Evolutionary conservation across 2,113 vertebrate species (phyloP).

Genomic region (Trogon surrucura): DNA sequence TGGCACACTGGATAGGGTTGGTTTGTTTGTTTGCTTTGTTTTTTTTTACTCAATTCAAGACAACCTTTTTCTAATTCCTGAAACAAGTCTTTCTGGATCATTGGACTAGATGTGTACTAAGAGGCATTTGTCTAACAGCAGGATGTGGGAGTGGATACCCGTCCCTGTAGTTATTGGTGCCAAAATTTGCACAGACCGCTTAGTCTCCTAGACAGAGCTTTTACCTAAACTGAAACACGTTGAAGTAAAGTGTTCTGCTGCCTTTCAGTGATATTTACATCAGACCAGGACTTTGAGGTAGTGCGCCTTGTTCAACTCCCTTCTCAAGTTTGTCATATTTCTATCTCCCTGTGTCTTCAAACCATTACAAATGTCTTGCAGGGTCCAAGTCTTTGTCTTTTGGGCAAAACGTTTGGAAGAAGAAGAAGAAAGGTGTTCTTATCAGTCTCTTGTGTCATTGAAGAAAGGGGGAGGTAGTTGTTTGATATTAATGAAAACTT

Average conservation of each 20-base stretch:
- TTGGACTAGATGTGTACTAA: fast-evolving
- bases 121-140: not conserved
- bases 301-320: not conserved
- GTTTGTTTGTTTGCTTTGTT: too few species aligned
- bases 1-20: too few species aligned
- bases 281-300: not conserved
- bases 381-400: not conserved
- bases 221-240: not conserved
- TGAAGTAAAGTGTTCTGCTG: not conserved
- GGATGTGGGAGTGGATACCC: not conserved
- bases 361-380: not conserved
- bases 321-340: not conserved
- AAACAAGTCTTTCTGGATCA: not conserved
- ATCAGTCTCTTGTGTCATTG: not conserved
- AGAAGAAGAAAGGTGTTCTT: not conserved
- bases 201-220: not conserved
- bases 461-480: not conserved
- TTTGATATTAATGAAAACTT: not conserved
- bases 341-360: not conserved
- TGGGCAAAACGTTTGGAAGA: not conserved
- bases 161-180: not conserved
- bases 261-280: not conserved
- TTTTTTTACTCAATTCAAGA: not conserved
- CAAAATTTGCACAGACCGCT: not conserved
- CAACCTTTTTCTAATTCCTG: not conserved